phyloP scores from a whole-genome alignment of 2,797 vertebrate genomes.

The Hipposideros larvatus region DNA sequence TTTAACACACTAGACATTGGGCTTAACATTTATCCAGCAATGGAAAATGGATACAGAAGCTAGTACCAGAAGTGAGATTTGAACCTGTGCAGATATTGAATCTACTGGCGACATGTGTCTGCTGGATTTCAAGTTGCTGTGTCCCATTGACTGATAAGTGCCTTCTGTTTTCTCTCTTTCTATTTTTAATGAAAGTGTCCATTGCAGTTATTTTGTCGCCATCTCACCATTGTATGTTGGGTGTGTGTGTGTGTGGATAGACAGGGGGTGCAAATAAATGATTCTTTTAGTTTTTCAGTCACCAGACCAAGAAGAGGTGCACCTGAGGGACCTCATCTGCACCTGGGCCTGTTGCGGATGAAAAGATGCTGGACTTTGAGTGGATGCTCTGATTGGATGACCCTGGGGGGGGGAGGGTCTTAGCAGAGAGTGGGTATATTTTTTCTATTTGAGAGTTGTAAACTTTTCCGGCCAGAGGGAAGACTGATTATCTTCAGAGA shows the following conservation, averaged over 20 bases:
- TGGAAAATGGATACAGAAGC: background rate
- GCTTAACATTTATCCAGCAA: background rate
- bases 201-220: too few relatives aligned
- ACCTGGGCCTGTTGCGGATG: background rate
- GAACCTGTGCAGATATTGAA: background rate
- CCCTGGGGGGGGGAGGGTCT: background rate
- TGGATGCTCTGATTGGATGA: background rate
- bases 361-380: background rate
- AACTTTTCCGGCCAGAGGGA: background rate
- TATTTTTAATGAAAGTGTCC: background rate
- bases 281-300: background rate
- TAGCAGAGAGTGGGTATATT: background rate
- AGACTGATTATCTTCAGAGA: background rate
- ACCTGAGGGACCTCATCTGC: background rate
- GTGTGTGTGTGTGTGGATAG: too few relatives aligned
- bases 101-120: background rate
- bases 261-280: background rate
- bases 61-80: background rate
- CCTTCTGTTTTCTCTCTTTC: background rate
- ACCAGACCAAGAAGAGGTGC: background rate
- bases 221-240: background rate
- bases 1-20: background rate
- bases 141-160: fast-evolving
- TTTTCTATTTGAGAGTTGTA: background rate
- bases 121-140: background rate